phyloP scores from a whole-genome alignment of 2,797 vertebrate genomes.

The Sebastes iracundus region DNA sequence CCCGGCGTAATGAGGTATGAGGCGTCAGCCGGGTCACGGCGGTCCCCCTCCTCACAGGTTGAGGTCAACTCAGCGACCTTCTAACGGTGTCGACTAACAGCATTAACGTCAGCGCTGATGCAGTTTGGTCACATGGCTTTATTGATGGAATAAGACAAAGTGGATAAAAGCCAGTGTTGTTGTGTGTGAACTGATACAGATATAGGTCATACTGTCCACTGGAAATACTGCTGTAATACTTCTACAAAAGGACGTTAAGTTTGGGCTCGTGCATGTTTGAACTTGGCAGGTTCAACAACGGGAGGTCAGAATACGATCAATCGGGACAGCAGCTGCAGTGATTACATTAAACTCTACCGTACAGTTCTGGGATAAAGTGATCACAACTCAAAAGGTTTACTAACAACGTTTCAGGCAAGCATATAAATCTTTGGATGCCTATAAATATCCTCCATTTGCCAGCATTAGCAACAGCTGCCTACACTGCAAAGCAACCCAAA shows the following conservation, averaged over 20 bases:
- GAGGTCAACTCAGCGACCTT: background rate
- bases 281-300: background rate
- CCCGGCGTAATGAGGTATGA: constrained; percentile 19
- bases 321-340: too few species aligned
- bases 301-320: too few species aligned
- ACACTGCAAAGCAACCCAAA: too few species aligned
- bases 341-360: too few species aligned
- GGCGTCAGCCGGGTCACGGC: background rate
- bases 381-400: too few species aligned
- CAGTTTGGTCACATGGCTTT: background rate
- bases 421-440: too few species aligned
- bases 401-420: too few species aligned
- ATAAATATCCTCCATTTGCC: too few species aligned
- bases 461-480: too few species aligned
- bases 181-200: background rate
- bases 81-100: constrained; percentile 1
- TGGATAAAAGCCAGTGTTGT: background rate
- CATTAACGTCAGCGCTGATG: background rate
- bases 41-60: background rate
- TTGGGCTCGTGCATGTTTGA: background rate
- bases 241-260: background rate
- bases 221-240: background rate
- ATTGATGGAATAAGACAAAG: background rate
- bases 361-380: too few species aligned
- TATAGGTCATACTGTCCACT: background rate